Evolutionary conservation across 2,797 vertebrate genomes (phyloP).

Genomic region (Syncerus caffer): DNA sequence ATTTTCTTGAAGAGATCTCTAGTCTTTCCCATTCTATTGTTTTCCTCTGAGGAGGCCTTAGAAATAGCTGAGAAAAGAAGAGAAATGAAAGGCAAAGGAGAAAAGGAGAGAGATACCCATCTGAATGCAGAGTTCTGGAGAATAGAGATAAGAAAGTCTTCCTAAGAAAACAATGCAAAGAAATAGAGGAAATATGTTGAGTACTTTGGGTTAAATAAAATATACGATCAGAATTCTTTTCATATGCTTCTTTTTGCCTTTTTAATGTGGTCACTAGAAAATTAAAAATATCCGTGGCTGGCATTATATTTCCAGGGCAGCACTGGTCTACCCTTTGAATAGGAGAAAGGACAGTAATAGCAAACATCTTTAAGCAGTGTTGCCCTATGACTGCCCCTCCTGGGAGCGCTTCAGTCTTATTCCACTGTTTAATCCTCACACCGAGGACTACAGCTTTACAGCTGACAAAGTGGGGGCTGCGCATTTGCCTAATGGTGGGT

Average conservation of each 20-base stretch:
- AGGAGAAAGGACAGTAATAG: accelerated
- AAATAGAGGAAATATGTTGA: neutral
- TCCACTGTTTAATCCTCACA: accelerated
- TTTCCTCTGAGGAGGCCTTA: neutral
- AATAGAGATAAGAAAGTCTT: neutral
- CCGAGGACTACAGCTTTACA: accelerated
- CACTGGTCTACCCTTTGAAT: accelerated
- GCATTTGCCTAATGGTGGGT: neutral
- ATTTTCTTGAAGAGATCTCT: neutral
- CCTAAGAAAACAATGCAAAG: neutral
- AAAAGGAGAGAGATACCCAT: neutral
- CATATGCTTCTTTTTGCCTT: neutral
- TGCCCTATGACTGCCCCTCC: accelerated
- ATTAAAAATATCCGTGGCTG: neutral
- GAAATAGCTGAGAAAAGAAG: neutral
- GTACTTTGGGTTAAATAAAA: neutral
- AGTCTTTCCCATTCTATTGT: neutral
- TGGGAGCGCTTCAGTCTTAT: accelerated
- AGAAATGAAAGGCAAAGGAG: neutral
- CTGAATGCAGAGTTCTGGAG: neutral
- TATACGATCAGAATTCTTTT: neutral
- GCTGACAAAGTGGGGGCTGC: accelerated
- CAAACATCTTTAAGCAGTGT: accelerated
- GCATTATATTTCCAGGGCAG: too few species aligned
- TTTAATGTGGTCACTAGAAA: neutral